Evolutionary conservation across 1,140 invertebrate species (phyloP).

Genomic region (Drosophila tsacasi): DNA sequence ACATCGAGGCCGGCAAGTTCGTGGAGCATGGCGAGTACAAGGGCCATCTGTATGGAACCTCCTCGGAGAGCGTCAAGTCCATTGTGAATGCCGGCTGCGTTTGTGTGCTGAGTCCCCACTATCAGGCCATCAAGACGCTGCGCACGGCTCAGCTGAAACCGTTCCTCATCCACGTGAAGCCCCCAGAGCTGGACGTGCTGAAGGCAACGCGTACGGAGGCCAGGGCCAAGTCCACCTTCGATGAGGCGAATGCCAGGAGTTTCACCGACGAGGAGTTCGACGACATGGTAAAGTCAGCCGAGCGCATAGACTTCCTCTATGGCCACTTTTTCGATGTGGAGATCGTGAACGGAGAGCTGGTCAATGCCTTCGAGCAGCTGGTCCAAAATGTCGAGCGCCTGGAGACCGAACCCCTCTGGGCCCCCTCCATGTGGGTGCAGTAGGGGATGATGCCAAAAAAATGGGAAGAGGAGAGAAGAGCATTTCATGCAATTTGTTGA

Average conservation of each 20-base stretch:
- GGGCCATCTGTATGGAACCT: conserved; percentile 98
- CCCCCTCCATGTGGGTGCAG: conserved; percentile 97
- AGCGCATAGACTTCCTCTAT: conserved; percentile 97
- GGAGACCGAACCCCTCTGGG: conserved; percentile 98
- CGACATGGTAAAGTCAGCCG: conserved; percentile 94
- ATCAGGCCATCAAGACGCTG: conserved; percentile 97
- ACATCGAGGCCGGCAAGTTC: conserved; percentile 95
- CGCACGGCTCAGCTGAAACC: conserved; percentile 96
- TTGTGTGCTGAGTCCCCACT: conserved; percentile 97
- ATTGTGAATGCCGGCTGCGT: conserved; percentile 94
- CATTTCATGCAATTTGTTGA: conserved; percentile 52
- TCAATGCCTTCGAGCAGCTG: conserved; percentile 94
- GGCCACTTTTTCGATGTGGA: conserved; percentile 97
- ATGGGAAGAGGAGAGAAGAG: neutral
- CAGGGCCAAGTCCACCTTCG: conserved; percentile 95
- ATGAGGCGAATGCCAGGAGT: conserved; percentile 94
- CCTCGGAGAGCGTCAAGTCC: conserved; percentile 94
- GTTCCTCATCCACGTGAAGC: conserved; percentile 97
- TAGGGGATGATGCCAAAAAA: conserved; percentile 85
- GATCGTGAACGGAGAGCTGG: conserved; percentile 96
- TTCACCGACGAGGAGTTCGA: conserved; percentile 97
- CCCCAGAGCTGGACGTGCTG: conserved; percentile 93
- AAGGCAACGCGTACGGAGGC: conserved; percentile 92
- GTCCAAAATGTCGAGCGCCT: conserved; percentile 92
- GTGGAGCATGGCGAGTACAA: conserved; percentile 99